phyloP scores from a whole-genome alignment of 2,888 invertebrate genomes.

The Cryptocephalus moraei region DNA sequence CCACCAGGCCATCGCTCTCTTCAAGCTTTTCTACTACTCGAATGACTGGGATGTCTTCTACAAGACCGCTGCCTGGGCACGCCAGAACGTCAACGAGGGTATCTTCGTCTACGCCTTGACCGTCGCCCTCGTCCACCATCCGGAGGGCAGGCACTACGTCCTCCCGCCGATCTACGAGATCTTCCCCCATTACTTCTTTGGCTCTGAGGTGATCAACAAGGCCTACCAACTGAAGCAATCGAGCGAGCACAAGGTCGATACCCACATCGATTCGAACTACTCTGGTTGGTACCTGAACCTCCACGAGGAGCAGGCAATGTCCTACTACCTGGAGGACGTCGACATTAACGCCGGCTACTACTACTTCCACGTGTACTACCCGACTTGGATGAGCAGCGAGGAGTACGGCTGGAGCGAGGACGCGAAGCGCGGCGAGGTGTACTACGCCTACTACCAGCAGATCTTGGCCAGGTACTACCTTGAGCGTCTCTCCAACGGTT shows the following conservation, averaged over 20 bases:
- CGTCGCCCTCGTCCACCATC: slow-evolving; percentile 52
- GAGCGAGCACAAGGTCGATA: slow-evolving; percentile 18
- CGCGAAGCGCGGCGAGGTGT: slow-evolving; percentile 53
- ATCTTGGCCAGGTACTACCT: slow-evolving; percentile 60
- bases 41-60: slow-evolving; percentile 60
- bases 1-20: slow-evolving; percentile 51
- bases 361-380: slow-evolving; percentile 49
- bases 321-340: slow-evolving; percentile 65
- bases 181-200: slow-evolving; percentile 59
- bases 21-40: slow-evolving; percentile 56
- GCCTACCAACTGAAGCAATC: slow-evolving; percentile 52
- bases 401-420: slow-evolving; percentile 32
- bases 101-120: slow-evolving; percentile 55
- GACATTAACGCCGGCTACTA: slow-evolving; percentile 56
- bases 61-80: slow-evolving; percentile 56
- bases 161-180: slow-evolving; percentile 65
- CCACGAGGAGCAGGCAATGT: slow-evolving; percentile 44
- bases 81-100: slow-evolving; percentile 56
- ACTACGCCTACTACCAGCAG: slow-evolving; percentile 57
- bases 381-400: slow-evolving; percentile 49
- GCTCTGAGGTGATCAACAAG: slow-evolving; percentile 53
- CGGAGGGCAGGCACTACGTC: slow-evolving; percentile 49
- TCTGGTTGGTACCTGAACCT: slow-evolving; percentile 45
- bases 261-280: slow-evolving; percentile 50
- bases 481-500: slow-evolving; percentile 60